These are phyloP conservation scores for Bostrychus sinensis DNA, from an alignment of 2,113 vertebrate genomes.

Conservation along the genomic window DNA sequence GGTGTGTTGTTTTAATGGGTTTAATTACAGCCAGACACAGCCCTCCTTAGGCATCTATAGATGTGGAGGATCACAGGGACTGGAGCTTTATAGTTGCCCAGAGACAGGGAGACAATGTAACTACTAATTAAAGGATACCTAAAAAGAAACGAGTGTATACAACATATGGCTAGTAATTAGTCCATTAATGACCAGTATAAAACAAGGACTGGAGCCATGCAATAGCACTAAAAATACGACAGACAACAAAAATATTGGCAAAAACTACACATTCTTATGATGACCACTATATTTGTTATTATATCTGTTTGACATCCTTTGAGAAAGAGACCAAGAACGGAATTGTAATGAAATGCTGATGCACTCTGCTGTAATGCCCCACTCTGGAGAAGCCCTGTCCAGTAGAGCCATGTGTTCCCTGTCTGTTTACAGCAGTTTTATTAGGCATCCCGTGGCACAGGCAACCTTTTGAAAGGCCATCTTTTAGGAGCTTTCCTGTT, in stretches of 20 bases:
- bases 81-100: slow-evolving; percentile 22
- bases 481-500: slow-evolving; percentile 80
- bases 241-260: too few relatives aligned
- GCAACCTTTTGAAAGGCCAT: slow-evolving; percentile 74
- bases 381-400: slow-evolving; percentile 56
- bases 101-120: slow-evolving; percentile 8
- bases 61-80: slow-evolving; percentile 32
- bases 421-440: slow-evolving; percentile 78
- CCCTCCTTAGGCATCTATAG: slow-evolving; percentile 48
- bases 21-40: slow-evolving; percentile 64
- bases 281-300: too few relatives aligned
- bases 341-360: slow-evolving; percentile 53
- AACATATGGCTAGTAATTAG: background rate
- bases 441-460: slow-evolving; percentile 77
- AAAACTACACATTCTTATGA: background rate
- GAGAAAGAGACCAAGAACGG: slow-evolving; percentile 50
- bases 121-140: slow-evolving; percentile 13
- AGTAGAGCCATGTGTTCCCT: slow-evolving; percentile 69
- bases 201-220: slow-evolving; percentile 2
- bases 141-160: background rate
- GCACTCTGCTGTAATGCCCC: slow-evolving; percentile 54
- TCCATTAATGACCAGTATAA: background rate
- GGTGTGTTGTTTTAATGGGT: slow-evolving; percentile 48
- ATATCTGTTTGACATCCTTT: too few relatives aligned
- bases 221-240: too few relatives aligned